Base-by-base conservation (phyloP, 2,888 invertebrate genomes). In the Hofmannophila pseudospretella region DNA sequence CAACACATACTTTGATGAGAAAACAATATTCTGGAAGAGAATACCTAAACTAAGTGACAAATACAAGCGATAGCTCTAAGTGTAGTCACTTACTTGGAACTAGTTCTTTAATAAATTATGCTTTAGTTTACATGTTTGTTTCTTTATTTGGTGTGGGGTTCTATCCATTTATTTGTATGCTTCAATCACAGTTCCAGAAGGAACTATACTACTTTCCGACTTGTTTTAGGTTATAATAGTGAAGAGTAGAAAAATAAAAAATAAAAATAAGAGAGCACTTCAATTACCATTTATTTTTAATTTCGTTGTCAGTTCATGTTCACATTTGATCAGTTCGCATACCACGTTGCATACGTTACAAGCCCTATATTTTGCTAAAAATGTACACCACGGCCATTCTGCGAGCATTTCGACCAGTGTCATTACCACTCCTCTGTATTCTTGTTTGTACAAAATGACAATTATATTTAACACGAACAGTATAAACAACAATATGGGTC, bases 1-100 rank as follows among this genome's bases (percentile, higher is more conserved):
- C 62, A 96, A 96, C 70, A 93, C 93, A 44, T 96, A 96, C 73
- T 97, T 89, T 73, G 92, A 94, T 71, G 96, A 96, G 73, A 74
- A 60, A 0, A 94, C 94, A 4, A 93, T 94, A 52, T 88, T 88
- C 42, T 60, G 67, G 76, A 79, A 61, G 47, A 67, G 56, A 36
- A 71, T 77, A 47, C 79, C 79, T 0, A 74, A 70, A 41, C 79
- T 66, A 25, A 66, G 53, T 10, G 87, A 87, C 43, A 64, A 49
- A 38, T 86, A 77, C 42, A 75, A 73, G 39, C 67, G 80, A 56
- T 79, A 66, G 14, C 32, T 30, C 7, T 12, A 16, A n/a, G n/a
- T n/a, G n/a, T n/a, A n/a, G n/a, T n/a, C n/a, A n/a, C n/a, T n/a
- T n/a, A n/a, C n/a, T n/a, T n/a, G n/a, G n/a, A n/a, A 31, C 44